These are phyloP conservation scores for Leptinotarsa peninsularis DNA, from an alignment of 2,888 invertebrate genomes.

Conservation along the genomic window DNA sequence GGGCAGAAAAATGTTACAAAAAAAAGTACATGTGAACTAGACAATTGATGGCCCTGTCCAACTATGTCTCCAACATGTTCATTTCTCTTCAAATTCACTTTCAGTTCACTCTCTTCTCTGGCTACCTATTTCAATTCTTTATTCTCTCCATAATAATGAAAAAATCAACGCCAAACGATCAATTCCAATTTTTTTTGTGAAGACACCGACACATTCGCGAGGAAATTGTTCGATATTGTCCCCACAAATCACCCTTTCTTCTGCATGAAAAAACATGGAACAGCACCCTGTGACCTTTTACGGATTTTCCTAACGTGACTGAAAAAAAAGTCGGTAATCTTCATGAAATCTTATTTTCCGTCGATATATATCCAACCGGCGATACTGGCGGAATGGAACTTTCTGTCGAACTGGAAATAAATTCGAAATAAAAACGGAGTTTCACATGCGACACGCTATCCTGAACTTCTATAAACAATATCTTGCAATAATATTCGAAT, in stretches of 20 bases:
- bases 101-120: too few relatives aligned
- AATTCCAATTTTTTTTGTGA: too few relatives aligned
- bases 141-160: too few relatives aligned
- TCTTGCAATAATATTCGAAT: constrained; percentile 33
- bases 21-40: too few relatives aligned
- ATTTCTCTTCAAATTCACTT: too few relatives aligned
- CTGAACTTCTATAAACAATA: constrained; percentile 34
- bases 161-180: too few relatives aligned
- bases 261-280: background rate
- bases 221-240: background rate
- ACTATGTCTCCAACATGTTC: too few relatives aligned
- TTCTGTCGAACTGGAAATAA: constrained; percentile 23
- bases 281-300: constrained; percentile 8
- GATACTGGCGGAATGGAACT: background rate
- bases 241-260: background rate
- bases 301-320: constrained; percentile 21
- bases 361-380: constrained; percentile 5
- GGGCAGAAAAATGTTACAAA: too few relatives aligned
- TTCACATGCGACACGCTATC: constrained; percentile 42
- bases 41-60: too few relatives aligned
- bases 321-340: constrained; percentile 17
- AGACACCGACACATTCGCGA: background rate
- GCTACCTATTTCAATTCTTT: too few relatives aligned
- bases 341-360: constrained; percentile 23
- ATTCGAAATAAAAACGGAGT: constrained; percentile 28